Evolutionary conservation across 1,140 invertebrate species (phyloP).

Genomic region (Callitettix versicolor): DNA sequence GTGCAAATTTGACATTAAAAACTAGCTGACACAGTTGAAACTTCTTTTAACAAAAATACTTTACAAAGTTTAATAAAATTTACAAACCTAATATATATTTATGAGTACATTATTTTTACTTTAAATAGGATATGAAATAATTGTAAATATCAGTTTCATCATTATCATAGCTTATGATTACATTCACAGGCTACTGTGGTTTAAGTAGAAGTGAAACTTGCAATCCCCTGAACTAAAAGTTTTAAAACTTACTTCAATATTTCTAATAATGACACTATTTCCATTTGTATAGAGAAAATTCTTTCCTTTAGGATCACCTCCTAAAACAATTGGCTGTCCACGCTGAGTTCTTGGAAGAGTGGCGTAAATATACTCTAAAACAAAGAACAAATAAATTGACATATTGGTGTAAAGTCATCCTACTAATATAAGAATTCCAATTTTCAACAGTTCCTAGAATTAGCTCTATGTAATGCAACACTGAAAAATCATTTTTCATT

Average conservation of each 20-base stretch:
- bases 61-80: no score
- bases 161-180: no score
- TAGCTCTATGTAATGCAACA: neutral
- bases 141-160: no score
- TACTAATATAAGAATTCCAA: neutral
- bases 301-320: conserved; percentile 91
- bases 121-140: no score
- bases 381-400: conserved; percentile 16
- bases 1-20: no score
- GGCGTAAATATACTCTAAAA: conserved; percentile 78
- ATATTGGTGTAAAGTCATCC: conserved; percentile 4
- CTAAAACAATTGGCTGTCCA: conserved; percentile 86
- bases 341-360: conserved; percentile 84
- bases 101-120: no score
- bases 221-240: no score
- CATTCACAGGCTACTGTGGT: no score
- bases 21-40: no score
- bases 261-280: conserved; percentile 93
- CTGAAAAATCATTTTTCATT: conserved; percentile 1
- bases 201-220: no score
- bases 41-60: no score
- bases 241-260: conserved; percentile 68
- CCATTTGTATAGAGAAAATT: conserved; percentile 96
- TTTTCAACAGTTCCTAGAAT: neutral
- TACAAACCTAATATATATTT: no score